Percentiles rank a stretch among this genome's conserved stretches.
Evolutionary conservation across 2,888 invertebrate genomes (phyloP).

Genomic region (Antheraea yamamai): DNA sequence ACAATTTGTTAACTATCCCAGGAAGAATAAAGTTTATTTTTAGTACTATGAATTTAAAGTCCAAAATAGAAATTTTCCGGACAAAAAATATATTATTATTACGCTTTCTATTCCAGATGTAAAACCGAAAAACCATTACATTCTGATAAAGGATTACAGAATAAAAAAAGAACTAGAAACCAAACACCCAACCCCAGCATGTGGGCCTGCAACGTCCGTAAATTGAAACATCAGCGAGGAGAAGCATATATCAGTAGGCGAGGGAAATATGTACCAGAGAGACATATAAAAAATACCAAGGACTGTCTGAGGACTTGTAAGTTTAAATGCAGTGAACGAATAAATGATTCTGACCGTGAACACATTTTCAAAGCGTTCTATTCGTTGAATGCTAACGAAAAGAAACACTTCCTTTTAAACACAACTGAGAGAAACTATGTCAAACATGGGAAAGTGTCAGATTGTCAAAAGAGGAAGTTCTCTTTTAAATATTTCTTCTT

Average conservation of each 20-base stretch:
- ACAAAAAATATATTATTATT: too few relatives aligned
- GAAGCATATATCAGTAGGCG: constrained; percentile 71
- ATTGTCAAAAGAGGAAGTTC: constrained; percentile 57
- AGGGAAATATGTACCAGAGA: constrained; percentile 69
- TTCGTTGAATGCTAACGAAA: constrained; percentile 67
- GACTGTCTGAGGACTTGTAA: constrained; percentile 70
- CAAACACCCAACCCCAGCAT: constrained; percentile 58
- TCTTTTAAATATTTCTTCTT: constrained; percentile 72
- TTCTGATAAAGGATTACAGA: constrained; percentile 27
- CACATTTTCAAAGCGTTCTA: constrained; percentile 74
- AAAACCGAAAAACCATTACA: constrained; percentile 39
- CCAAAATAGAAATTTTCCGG: too few relatives aligned
- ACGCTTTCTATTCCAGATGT: constrained; percentile 44
- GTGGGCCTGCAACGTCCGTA: constrained; percentile 74
- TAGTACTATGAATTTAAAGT: too few relatives aligned
- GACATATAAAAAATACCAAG: constrained; percentile 61
- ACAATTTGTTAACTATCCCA: too few relatives aligned
- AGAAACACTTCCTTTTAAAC: constrained; percentile 70
- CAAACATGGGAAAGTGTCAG: constrained; percentile 48
- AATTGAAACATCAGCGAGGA: constrained; percentile 69
- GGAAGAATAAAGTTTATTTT: too few relatives aligned
- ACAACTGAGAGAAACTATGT: constrained; percentile 67
- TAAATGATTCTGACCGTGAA: constrained; percentile 64
- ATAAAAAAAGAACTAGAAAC: constrained; percentile 51
- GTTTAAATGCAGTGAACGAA: constrained; percentile 68